Percentiles rank a stretch among this genome's conserved stretches.
Evolutionary conservation across 2,113 vertebrate species (phyloP).

Genomic region (Bubalus kerabau): DNA sequence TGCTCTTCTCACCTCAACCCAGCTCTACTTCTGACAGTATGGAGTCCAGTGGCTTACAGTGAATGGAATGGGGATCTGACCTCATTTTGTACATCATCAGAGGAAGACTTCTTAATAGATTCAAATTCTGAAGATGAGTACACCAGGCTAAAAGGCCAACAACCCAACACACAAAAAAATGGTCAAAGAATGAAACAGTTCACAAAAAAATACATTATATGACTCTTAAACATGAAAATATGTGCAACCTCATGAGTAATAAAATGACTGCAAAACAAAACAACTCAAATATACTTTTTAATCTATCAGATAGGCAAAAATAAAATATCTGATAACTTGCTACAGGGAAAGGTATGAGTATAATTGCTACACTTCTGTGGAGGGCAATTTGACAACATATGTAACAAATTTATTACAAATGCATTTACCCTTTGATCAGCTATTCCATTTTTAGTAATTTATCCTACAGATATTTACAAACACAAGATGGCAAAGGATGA

Average conservation of each 20-base stretch:
- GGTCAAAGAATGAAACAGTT: background rate
- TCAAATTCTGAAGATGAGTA: background rate
- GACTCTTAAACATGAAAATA: background rate
- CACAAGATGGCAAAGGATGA: background rate
- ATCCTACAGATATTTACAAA: constrained; percentile 17
- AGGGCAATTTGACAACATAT: background rate
- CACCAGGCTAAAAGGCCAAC: background rate
- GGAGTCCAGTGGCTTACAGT: background rate
- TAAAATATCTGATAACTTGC: background rate
- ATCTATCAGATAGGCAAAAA: background rate
- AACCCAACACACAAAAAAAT: background rate
- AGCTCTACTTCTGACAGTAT: background rate
- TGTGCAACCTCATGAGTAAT: background rate
- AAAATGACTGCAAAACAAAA: background rate
- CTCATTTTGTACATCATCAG: background rate
- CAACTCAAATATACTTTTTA: background rate
- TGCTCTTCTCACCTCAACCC: background rate
- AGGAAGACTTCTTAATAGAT: background rate
- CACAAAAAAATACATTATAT: background rate
- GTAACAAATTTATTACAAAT: background rate
- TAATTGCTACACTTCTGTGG: background rate
- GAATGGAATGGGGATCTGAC: background rate
- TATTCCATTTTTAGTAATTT: background rate
- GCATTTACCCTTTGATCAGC: background rate
- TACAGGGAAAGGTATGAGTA: background rate